Evolutionary conservation across 2,113 vertebrate genomes (phyloP), one percentile per base, ranked within the genome.

Genomic region (Acinonyx jubatus): DNA sequence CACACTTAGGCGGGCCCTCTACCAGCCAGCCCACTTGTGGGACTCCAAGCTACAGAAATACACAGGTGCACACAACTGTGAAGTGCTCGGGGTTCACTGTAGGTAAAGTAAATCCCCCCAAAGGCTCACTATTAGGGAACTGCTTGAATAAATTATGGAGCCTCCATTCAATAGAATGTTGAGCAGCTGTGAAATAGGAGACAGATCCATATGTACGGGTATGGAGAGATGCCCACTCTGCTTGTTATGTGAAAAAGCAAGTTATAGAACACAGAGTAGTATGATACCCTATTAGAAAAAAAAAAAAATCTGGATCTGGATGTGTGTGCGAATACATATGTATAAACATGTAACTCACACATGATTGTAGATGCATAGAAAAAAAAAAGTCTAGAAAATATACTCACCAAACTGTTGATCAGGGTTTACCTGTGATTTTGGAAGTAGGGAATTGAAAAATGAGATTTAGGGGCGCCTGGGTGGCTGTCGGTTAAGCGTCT

Each of bases 191-290:
- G 82, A 69, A 38, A 27, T 38, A 78, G 4, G 66, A 91, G 93
- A 16, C 57, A 63, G 73, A 66, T 9, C 91, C 83, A 12, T 25
- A 55, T 45, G 80, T 18, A 7, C 31, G 8, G 41, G 55, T 14
- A 36, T 94, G 84, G 93, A 96, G 94, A 31, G 79, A 41, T 19
- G 89, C 74, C 88, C 31, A 0, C 68, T 14, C 7, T 61, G 8
- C 96, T 41, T 83, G 84, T 13, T 71, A 79, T 71, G 81, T 89
- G 57, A 93, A 74, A 93, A 91, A 50, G 82, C 48, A 41, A 80
- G 65, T 50, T 81, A 76, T 57, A 80, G 85, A 91, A 63, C 66
- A 55, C 50, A 52, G 71, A 69, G 65, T 38, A 63, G 45, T 29
- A 27, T 52, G 61, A 57, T n/a, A 18, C 48, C 63, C 80, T 81